phyloP scores from a whole-genome alignment of 2,113 vertebrate genomes.

The Jaculus jaculus region DNA sequence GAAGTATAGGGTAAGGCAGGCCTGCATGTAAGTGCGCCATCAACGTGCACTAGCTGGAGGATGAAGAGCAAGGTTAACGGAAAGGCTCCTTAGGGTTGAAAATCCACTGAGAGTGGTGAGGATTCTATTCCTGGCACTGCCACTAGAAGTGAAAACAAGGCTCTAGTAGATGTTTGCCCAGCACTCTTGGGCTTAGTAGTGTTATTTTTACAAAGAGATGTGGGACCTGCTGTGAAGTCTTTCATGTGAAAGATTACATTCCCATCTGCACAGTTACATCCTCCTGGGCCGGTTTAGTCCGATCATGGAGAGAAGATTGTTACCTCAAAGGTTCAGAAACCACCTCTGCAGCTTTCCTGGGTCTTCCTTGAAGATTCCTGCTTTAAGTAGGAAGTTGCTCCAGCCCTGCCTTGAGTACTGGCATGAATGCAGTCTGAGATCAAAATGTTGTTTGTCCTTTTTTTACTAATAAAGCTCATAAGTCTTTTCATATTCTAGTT shows the following conservation, averaged over 20 bases:
- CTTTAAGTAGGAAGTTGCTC: constrained; percentile 51
- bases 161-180: constrained; percentile 26
- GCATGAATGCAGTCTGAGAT: constrained; percentile 45
- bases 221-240: constrained; percentile 48
- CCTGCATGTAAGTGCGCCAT: background rate
- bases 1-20: constrained; percentile 31
- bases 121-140: background rate
- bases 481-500: constrained; percentile 71
- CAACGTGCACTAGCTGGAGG: background rate
- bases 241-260: constrained; percentile 36
- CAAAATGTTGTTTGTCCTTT: constrained; percentile 57
- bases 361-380: constrained; percentile 55
- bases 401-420: constrained; percentile 47
- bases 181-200: constrained; percentile 16
- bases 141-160: background rate
- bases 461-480: constrained; percentile 61
- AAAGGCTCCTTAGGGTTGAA: constrained; percentile 28
- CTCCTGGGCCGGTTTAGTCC: constrained; percentile 53
- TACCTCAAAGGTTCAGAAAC: constrained; percentile 58
- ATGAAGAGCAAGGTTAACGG: background rate
- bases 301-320: constrained; percentile 46
- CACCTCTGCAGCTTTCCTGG: constrained; percentile 56
- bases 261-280: constrained; percentile 16
- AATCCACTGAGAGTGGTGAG: background rate
- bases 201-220: constrained; percentile 44